phyloP scores from a whole-genome alignment of 2,888 invertebrate species.

The Candidula unifasciata region DNA sequence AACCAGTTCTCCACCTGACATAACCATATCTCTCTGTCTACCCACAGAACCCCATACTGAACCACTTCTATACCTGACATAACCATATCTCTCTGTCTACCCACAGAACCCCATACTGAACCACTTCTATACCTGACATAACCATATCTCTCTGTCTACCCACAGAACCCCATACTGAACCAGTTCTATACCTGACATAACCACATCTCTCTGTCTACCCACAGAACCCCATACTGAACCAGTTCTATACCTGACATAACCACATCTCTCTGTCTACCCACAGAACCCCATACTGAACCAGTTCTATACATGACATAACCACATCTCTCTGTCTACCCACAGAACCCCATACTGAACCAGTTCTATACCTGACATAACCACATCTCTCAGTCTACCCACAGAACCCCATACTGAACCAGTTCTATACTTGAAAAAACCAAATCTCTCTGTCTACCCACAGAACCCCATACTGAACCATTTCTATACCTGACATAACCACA shows the following conservation, averaged over 20 bases:
- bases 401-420: slow-evolving; percentile 74
- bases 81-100: slow-evolving; percentile 10
- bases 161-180: slow-evolving; percentile 73
- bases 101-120: slow-evolving; percentile 74
- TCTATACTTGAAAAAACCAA: no score
- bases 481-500: no score
- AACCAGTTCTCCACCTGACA: slow-evolving; percentile 71
- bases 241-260: slow-evolving; percentile 71
- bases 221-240: slow-evolving; percentile 74
- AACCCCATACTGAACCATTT: slow-evolving; percentile 74
- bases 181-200: slow-evolving; percentile 73
- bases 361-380: no score
- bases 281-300: slow-evolving; percentile 75
- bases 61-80: slow-evolving; percentile 72
- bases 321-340: slow-evolving; percentile 50
- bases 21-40: slow-evolving; percentile 15
- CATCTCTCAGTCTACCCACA: slow-evolving; percentile 56
- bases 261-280: slow-evolving; percentile 44
- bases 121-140: slow-evolving; percentile 72
- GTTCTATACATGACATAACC: slow-evolving; percentile 68
- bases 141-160: slow-evolving; percentile 34
- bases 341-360: slow-evolving; percentile 74
- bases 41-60: slow-evolving; percentile 73
- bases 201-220: slow-evolving; percentile 45
- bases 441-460: slow-evolving; percentile 60